Evolutionary conservation across 2,113 vertebrate genomes (phyloP).

Genomic region (Dasyprocta punctata): DNA sequence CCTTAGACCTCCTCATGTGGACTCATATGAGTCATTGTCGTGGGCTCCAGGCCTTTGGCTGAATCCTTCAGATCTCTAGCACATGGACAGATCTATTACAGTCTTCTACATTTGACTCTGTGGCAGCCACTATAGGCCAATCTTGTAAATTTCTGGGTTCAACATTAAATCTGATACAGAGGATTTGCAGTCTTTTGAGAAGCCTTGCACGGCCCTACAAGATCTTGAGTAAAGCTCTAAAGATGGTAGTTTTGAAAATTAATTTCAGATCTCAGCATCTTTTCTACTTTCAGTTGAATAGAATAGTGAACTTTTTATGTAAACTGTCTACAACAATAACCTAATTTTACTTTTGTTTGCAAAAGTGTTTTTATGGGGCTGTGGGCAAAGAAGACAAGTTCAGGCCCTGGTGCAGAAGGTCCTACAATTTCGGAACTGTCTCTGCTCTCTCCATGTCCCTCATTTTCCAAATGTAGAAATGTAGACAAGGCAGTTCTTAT

Average conservation of each 20-base stretch:
- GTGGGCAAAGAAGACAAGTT: not conserved
- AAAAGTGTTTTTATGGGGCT: not conserved
- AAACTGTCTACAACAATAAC: not conserved
- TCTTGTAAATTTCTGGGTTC: not conserved
- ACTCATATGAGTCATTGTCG: not conserved
- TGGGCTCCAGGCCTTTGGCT: not conserved
- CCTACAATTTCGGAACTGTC: not conserved
- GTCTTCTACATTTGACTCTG: not conserved
- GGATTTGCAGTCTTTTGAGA: not conserved
- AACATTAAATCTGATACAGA: not conserved
- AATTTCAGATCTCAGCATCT: constrained; percentile 1
- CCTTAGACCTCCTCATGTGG: too few relatives aligned
- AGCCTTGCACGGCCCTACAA: not conserved
- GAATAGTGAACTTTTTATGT: constrained; percentile 36
- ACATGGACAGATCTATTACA: not conserved
- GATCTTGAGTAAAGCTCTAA: not conserved
- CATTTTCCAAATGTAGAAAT: not conserved
- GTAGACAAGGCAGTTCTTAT: not conserved
- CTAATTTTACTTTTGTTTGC: not conserved
- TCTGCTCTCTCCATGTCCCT: not conserved
- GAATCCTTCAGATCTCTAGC: not conserved
- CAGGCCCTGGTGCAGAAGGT: not conserved
- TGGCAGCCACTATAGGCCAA: not conserved
- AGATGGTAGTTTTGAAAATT: constrained; percentile 17
- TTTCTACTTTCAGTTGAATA: not conserved